Evolutionary conservation across 2,888 invertebrate species (phyloP).

Genomic region (Disparrhopalites patrizii): DNA sequence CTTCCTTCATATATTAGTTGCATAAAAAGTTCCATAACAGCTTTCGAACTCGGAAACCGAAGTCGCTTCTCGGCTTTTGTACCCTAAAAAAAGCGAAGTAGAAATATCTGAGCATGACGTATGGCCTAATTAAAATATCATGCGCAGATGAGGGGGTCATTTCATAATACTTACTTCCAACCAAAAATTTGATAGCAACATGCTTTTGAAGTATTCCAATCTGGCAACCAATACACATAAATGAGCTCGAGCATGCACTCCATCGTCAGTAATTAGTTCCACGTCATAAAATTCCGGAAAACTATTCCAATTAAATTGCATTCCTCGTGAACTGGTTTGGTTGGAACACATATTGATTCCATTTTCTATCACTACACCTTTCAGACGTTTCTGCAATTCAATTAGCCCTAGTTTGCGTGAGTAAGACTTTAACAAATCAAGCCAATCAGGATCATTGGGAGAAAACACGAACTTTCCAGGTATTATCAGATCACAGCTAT

Average conservation of each 20-base stretch:
- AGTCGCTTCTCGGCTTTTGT: not conserved
- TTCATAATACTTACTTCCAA: slow-evolving; percentile 58
- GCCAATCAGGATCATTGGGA: slow-evolving; percentile 5
- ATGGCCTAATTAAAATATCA: too few relatives aligned
- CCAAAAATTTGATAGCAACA: slow-evolving; percentile 73
- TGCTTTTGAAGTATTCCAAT: slow-evolving; percentile 78
- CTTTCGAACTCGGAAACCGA: slow-evolving; percentile 19
- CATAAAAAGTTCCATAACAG: slow-evolving; percentile 21
- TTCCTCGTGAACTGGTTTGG: slow-evolving; percentile 2
- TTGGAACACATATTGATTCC: not conserved
- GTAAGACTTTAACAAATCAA: slow-evolving; percentile 2
- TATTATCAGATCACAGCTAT: slow-evolving; percentile 61
- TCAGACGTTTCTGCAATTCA: slow-evolving; percentile 54
- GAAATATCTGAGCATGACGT: too few relatives aligned
- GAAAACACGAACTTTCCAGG: slow-evolving; percentile 54
- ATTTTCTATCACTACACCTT: slow-evolving; percentile 10
- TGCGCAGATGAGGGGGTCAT: too few relatives aligned
- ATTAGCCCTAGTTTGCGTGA: slow-evolving; percentile 30
- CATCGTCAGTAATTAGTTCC: slow-evolving; percentile 57
- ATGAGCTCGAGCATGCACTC: slow-evolving; percentile 62
- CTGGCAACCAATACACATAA: slow-evolving; percentile 75
- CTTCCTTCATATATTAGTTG: slow-evolving; percentile 19
- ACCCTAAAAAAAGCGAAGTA: slow-evolving; percentile 2
- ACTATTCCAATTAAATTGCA: slow-evolving; percentile 55
- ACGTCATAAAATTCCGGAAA: slow-evolving; percentile 61